Evolutionary conservation across 2,888 invertebrate species (phyloP).

Genomic region (Dryobotodes eremita): DNA sequence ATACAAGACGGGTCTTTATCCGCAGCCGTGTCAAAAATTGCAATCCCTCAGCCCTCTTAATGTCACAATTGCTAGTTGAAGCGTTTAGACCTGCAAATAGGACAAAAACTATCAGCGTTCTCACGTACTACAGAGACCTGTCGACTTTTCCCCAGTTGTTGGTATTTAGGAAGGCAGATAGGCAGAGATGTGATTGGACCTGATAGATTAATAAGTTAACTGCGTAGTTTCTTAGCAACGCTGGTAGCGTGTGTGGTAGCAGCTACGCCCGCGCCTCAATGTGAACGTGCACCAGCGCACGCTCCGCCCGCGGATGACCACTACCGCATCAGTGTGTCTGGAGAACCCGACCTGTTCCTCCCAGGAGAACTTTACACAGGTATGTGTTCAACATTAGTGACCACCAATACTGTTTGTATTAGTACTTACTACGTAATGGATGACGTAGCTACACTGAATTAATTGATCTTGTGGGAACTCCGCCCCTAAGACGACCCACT

Average conservation of each 20-base stretch:
- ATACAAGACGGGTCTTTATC: background rate
- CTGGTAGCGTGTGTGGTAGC: constrained; percentile 21
- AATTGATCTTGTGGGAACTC: background rate
- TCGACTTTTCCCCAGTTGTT: background rate
- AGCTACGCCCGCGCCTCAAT: constrained; percentile 54
- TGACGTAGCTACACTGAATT: background rate
- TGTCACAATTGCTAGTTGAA: background rate
- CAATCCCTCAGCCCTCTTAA: background rate
- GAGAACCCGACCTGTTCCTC: constrained; percentile 94
- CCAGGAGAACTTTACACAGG: constrained; percentile 95
- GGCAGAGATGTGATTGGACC: background rate
- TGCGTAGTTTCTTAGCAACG: constrained; percentile 31
- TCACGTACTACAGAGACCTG: background rate
- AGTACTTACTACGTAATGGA: too few species aligned
- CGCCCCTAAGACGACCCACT: too few species aligned
- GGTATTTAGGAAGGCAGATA: background rate
- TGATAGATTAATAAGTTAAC: background rate
- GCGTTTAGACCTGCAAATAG: background rate
- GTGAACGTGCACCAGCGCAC: constrained; percentile 81
- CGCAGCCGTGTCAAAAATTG: background rate
- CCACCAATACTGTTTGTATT: too few species aligned
- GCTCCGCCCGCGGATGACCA: constrained; percentile 92
- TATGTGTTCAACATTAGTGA: constrained; percentile 76
- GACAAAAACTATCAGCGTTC: background rate
- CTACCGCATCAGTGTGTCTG: constrained; percentile 93